Evolutionary conservation across 2,888 invertebrate species (phyloP).

Genomic region (Synanthedon andrenaeformis): DNA sequence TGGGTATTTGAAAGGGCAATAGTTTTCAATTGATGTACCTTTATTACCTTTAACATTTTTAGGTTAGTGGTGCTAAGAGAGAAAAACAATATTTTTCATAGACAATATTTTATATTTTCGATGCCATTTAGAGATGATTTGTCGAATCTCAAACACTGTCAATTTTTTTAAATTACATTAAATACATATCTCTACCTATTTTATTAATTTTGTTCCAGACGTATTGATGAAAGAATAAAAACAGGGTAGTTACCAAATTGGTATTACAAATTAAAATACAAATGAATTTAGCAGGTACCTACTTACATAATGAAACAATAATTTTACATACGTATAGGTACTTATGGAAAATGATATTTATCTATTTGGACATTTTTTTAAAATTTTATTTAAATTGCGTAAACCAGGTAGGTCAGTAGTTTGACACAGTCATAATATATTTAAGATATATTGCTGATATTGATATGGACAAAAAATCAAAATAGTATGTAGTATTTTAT

Average conservation of each 20-base stretch:
- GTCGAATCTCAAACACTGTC: conserved; percentile 42
- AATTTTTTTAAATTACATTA: conserved; percentile 39
- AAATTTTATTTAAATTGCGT: no score
- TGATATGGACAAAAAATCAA: no score
- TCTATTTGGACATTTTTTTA: no score
- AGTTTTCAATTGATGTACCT: neutral
- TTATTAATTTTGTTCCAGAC: conserved; percentile 16
- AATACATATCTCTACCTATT: conserved; percentile 21
- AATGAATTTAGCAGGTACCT: no score
- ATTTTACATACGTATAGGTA: no score
- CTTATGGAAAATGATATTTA: no score
- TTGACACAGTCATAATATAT: no score
- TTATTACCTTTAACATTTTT: conserved; percentile 6
- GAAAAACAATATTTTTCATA: conserved; percentile 54
- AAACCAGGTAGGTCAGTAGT: no score
- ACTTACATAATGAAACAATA: no score
- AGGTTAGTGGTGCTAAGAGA: conserved; percentile 61
- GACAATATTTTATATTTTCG: conserved; percentile 54
- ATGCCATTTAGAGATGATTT: conserved; percentile 50
- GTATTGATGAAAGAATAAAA: conserved; percentile 27
- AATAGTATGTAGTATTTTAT: no score
- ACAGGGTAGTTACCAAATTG: conserved; percentile 4
- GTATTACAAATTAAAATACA: neutral
- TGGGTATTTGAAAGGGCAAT: neutral
- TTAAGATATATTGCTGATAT: no score